phyloP scores from a whole-genome alignment of 2,797 vertebrate species.

The Spheniscus humboldti region DNA sequence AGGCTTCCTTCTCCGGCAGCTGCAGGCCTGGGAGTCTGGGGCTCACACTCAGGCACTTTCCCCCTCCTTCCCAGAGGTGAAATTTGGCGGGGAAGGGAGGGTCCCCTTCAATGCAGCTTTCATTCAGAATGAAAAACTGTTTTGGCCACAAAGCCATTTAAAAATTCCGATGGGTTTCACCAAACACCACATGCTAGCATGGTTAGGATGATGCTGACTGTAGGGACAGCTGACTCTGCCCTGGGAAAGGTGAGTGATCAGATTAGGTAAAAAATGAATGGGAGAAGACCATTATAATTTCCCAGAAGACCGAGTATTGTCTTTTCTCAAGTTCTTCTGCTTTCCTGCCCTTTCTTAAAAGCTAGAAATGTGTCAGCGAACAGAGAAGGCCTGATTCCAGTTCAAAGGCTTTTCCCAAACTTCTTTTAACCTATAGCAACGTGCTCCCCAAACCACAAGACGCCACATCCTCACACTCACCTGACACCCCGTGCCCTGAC shows the following conservation, averaged over 20 bases:
- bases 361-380: background rate
- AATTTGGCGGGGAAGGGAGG: background rate
- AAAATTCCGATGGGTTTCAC: background rate
- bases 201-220: background rate
- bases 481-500: rapidly evolving
- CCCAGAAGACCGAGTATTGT: background rate
- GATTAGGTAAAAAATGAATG: background rate
- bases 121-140: background rate
- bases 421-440: background rate
- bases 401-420: background rate
- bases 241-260: background rate
- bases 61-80: background rate
- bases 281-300: background rate
- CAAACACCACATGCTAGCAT: rapidly evolving
- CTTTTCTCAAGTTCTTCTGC: background rate
- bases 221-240: background rate
- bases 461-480: background rate
- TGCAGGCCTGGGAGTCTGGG: background rate
- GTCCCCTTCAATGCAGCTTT: rapidly evolving
- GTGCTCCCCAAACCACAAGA: background rate
- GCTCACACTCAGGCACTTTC: background rate
- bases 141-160: background rate
- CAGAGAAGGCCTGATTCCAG: background rate
- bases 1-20: background rate
- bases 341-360: background rate